A percentile compares a stretch with the other conserved stretches of the same genome.
Evolutionary conservation across 2,888 invertebrate species (phyloP).

Genomic region (Dichetophora obliterata): DNA sequence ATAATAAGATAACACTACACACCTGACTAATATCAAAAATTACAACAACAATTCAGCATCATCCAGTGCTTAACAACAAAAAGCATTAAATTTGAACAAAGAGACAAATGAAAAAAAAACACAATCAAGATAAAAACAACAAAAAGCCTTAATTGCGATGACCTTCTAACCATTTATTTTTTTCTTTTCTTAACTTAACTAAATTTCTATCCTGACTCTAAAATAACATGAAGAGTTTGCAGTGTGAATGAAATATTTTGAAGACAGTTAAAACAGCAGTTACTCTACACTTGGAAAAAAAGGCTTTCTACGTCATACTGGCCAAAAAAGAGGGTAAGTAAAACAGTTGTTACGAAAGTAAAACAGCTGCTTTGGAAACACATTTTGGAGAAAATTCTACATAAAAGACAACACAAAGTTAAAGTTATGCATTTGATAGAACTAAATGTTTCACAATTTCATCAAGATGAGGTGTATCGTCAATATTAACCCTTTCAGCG

Average conservation of each 20-base stretch:
- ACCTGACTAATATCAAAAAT: conserved; percentile 15
- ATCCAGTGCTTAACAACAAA: neutral
- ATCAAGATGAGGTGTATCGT: too few relatives aligned
- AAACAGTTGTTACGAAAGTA: too few relatives aligned
- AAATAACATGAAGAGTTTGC: neutral
- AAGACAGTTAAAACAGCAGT: neutral
- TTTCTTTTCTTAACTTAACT: neutral
- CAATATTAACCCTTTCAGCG: too few relatives aligned
- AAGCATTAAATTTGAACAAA: conserved; percentile 15
- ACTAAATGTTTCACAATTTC: too few relatives aligned
- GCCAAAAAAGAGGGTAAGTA: too few relatives aligned
- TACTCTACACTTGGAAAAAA: too few relatives aligned
- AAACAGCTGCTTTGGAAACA: too few relatives aligned
- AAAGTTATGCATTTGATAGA: too few relatives aligned
- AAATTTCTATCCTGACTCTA: neutral
- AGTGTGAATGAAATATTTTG: neutral
- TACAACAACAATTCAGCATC: neutral
- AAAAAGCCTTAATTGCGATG: conserved; percentile 39
- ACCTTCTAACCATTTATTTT: conserved; percentile 38
- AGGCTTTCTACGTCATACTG: too few relatives aligned
- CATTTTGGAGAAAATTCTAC: too few relatives aligned
- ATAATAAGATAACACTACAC: too few relatives aligned
- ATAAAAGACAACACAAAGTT: too few relatives aligned
- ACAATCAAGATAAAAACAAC: conserved; percentile 37
- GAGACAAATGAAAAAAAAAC: neutral